These are phyloP conservation scores for Thermophis baileyi DNA, from an alignment of 2,113 vertebrate species.

Conservation along the genomic window DNA sequence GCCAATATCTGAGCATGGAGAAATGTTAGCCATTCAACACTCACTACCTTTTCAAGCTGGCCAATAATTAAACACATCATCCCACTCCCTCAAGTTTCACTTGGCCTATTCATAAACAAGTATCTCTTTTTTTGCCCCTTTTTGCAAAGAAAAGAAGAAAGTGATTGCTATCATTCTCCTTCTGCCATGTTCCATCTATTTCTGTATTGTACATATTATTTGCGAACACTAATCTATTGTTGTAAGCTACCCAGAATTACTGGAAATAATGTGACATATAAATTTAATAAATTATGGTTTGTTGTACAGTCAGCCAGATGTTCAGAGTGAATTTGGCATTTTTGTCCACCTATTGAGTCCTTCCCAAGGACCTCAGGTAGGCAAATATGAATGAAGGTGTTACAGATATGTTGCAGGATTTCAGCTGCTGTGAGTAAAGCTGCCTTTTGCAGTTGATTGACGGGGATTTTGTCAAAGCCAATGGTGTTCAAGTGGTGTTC, in stretches of 20 bases:
- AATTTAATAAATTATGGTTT: not conserved
- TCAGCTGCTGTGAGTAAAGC: not conserved
- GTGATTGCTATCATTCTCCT: not conserved
- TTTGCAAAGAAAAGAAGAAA: not conserved
- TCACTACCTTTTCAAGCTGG: not conserved
- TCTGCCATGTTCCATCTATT: not conserved
- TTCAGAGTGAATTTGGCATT: not conserved
- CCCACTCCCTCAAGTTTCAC: not conserved
- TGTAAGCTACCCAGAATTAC: not conserved
- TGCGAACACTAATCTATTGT: not conserved
- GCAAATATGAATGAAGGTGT: not conserved
- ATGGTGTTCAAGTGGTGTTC: not conserved
- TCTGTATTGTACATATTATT: not conserved
- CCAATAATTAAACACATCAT: not conserved
- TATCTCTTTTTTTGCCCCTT: too few relatives aligned
- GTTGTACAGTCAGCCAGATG: not conserved
- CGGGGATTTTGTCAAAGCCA: not conserved
- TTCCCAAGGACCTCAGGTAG: not conserved
- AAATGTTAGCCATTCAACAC: not conserved
- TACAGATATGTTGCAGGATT: not conserved
- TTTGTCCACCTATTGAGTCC: not conserved
- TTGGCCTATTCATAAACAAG: not conserved
- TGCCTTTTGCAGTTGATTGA: not conserved
- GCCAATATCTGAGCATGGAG: not conserved
- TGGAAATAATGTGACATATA: not conserved